phyloP scores from a whole-genome alignment of 2,888 invertebrate genomes.

The Achlya flavicornis region DNA sequence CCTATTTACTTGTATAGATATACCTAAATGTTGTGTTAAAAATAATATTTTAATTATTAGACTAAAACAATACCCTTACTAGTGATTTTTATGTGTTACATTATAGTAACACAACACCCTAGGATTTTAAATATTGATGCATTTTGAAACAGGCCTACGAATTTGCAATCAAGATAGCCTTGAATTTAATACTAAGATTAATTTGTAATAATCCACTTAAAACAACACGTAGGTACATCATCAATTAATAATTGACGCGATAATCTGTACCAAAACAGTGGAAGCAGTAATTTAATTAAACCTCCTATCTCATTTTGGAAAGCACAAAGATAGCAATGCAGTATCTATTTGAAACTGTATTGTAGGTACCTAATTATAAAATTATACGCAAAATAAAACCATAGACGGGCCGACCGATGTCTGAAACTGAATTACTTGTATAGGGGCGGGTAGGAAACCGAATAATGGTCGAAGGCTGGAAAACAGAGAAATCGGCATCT shows the following conservation, averaged over 20 bases:
- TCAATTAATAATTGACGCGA: conserved; percentile 7
- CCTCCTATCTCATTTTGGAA: not conserved
- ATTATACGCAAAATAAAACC: no score
- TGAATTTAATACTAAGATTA: conserved; percentile 44
- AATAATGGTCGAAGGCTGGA: no score
- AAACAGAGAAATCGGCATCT: no score
- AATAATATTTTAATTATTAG: no score
- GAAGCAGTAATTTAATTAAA: not conserved
- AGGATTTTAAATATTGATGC: conserved; percentile 11
- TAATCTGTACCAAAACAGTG: not conserved
- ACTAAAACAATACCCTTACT: no score
- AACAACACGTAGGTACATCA: conserved; percentile 35
- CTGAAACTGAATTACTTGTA: no score
- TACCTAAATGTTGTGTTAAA: no score
- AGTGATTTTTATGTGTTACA: not conserved
- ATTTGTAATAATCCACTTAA: conserved; percentile 49
- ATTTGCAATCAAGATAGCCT: conserved; percentile 38
- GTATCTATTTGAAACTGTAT: not conserved
- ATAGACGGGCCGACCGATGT: no score
- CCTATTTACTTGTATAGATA: no score
- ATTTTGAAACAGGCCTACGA: conserved; percentile 18
- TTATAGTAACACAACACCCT: not conserved
- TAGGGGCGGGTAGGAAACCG: no score
- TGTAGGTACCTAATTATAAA: no score
- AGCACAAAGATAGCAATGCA: not conserved